Percentiles rank a stretch among this genome's conserved stretches.
These are phyloP conservation scores for Florisuga fusca DNA, from an alignment of 2,797 vertebrate genomes.

Conservation along the genomic window DNA sequence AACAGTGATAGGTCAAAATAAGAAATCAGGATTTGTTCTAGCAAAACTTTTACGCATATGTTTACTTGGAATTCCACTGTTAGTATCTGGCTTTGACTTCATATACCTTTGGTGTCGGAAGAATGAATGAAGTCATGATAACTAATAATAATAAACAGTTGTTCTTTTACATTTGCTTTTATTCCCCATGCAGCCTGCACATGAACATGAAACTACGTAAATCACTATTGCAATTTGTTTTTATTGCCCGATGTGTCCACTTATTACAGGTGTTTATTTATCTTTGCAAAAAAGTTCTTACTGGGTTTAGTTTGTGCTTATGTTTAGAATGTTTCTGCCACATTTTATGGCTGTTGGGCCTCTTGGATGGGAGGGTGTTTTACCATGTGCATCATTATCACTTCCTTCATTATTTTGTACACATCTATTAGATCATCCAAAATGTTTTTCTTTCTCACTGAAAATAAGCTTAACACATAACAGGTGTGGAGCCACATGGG, in stretches of 20 bases:
- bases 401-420: slow-evolving; percentile 56
- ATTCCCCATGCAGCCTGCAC: not conserved
- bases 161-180: not conserved
- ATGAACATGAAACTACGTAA: not conserved
- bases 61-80: not conserved
- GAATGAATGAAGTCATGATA: not conserved
- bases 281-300: not conserved
- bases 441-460: slow-evolving; percentile 40
- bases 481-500: slow-evolving; percentile 43
- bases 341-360: not conserved
- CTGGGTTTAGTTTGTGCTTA: not conserved
- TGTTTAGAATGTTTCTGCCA: slow-evolving; percentile 22
- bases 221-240: not conserved
- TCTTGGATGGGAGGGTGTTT: slow-evolving; percentile 38
- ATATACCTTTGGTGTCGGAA: not conserved
- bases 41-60: not conserved
- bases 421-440: slow-evolving; percentile 49
- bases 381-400: slow-evolving; percentile 50
- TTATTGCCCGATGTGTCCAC: not conserved
- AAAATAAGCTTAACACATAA: slow-evolving; percentile 44
- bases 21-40: not conserved
- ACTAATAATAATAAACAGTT: not conserved
- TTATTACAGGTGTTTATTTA: slow-evolving; percentile 20
- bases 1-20: not conserved
- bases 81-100: not conserved